Base-by-base conservation (phyloP, 2,113 vertebrate genomes). In the Dasyprocta punctata region DNA sequence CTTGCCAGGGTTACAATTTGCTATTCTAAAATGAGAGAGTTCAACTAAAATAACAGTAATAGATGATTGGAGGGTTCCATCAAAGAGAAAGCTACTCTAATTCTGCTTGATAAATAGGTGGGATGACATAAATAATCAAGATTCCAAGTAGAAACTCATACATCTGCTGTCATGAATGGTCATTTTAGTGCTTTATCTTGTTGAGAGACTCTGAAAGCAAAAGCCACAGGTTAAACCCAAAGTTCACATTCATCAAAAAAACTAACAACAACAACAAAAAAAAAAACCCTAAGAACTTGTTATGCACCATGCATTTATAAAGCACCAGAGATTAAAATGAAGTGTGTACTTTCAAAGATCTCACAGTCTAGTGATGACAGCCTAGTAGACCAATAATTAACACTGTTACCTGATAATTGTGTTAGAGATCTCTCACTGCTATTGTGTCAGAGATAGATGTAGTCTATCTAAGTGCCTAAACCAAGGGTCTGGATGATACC, bases 11-110 rank as follows among this genome's bases (percentile, higher is more conserved):
- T 19, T 87, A 81, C 8, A 65, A 22, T 92, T 71, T 77, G 41
- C 88, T 65, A 61, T 92, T 83, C 54, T 83, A 73, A 92, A 94
- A 92, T 95, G 78, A 97, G 30, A 90, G 60, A 91, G 83, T 71
- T 83, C 22, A 58, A 67, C 56, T 81, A 86, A 97, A 92, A 73
- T 93, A 95, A 38, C 38, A 75, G 86, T 92, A 89, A 26, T 28
- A 84, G 38, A 67, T 89, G 33, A 86, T 44, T 28, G 67, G 82
- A 94, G n/a, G 17, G 22, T 73, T 19, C 33, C 28, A 49, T 56
- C 52, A 52, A 92, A 92, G 61, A 47, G 56, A 63, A 86, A 91
- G 16, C 65, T 60, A 44, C 24, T 92, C 56, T 86, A 91, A 91
- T 89, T 89, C 44, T 67, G 12, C 88, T 89, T 96, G 91, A 86